Conservation (phyloP, 2,888 invertebrate genomes). For the Ceraclea dissimilis region DNA sequence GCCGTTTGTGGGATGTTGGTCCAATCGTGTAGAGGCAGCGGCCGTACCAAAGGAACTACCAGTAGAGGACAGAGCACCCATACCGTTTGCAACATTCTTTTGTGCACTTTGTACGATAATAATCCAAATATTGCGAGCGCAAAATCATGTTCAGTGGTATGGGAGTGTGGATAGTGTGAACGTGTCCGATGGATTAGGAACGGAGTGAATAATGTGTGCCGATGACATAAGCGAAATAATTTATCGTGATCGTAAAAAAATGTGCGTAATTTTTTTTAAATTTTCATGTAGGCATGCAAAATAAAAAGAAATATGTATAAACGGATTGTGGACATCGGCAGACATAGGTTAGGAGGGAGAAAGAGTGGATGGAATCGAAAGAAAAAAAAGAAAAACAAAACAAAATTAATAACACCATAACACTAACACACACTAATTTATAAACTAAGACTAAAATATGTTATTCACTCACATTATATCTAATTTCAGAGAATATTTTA, state of each 20-base stretch:
- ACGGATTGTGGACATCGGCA: constrained; percentile 20
- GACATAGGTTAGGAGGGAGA: constrained; percentile 17
- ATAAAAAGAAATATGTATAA: constrained; percentile 3
- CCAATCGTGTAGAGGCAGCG: constrained; percentile 65
- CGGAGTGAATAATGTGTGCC: constrained; percentile 25
- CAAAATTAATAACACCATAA: constrained; percentile 24
- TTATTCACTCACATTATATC: no score
- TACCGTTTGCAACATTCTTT: constrained; percentile 83
- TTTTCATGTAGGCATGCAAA: constrained; percentile 12
- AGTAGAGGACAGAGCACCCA: constrained; percentile 80
- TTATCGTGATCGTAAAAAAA: not conserved
- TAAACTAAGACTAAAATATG: not conserved
- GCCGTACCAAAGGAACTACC: constrained; percentile 83
- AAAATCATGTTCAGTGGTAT: constrained; percentile 12
- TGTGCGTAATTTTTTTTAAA: not conserved
- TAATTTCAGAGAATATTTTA: no score
- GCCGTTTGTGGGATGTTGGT: constrained; percentile 57
- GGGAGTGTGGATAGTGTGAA: not conserved
- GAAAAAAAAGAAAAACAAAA: constrained; percentile 25
- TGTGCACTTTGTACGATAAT: constrained; percentile 60
- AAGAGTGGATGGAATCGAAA: constrained; percentile 23
- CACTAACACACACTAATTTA: constrained; percentile 15
- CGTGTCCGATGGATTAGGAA: constrained; percentile 1
- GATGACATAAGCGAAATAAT: constrained; percentile 18
- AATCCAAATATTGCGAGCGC: constrained; percentile 22